These are phyloP conservation scores for Empidonax alnorum DNA, from an alignment of 2,113 vertebrate species.

Conservation along the genomic window DNA sequence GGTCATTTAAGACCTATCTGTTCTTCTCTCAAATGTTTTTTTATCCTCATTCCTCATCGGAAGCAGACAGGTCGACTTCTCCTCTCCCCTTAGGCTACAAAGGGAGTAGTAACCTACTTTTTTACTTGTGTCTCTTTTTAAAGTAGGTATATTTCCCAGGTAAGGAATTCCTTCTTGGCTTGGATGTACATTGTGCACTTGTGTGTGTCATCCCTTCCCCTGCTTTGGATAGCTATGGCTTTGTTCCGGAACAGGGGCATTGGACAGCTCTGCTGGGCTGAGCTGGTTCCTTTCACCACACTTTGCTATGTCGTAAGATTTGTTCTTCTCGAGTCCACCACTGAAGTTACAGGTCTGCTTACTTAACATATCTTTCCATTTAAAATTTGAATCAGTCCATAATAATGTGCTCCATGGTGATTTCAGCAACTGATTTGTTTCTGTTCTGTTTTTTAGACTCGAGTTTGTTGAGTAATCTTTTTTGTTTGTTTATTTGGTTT, in stretches of 20 bases:
- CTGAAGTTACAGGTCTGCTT: neutral
- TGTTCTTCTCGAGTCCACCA: neutral
- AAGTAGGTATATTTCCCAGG: neutral
- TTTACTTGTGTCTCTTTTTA: neutral
- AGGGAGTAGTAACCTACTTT: neutral
- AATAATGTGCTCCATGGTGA: neutral
- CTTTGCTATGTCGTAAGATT: neutral
- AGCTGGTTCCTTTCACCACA: neutral
- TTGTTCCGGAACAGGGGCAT: neutral
- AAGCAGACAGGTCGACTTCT: neutral
- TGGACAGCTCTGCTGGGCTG: neutral
- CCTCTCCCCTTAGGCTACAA: neutral
- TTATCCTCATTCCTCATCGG: neutral
- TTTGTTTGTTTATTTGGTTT: neutral
- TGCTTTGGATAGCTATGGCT: fast-evolving
- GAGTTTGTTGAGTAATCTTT: neutral
- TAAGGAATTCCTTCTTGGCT: neutral
- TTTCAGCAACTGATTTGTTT: neutral
- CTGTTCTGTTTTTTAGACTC: neutral
- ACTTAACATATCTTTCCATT: neutral
- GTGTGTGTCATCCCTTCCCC: neutral
- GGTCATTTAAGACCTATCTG: neutral
- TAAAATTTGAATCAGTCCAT: neutral
- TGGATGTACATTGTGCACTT: fast-evolving
- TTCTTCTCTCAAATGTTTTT: neutral